These are phyloP conservation scores for Prietella phreatophila DNA, from an alignment of 2,113 vertebrate species.

Conservation along the genomic window DNA sequence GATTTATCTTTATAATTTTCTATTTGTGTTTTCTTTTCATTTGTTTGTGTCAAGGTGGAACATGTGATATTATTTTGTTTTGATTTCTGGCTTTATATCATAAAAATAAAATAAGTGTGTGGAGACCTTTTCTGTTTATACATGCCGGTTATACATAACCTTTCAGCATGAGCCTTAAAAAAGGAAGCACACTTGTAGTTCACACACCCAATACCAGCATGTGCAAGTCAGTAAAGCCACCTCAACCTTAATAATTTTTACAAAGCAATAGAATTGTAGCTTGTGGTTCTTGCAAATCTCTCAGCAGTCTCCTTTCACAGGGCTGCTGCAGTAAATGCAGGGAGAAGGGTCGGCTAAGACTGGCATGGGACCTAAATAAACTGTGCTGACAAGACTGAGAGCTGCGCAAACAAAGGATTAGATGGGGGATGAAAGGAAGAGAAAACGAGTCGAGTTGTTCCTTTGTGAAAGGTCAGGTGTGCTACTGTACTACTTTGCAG, in stretches of 20 bases:
- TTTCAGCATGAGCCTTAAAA: slow-evolving; percentile 27
- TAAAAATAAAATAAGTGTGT: background rate
- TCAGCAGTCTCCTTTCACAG: slow-evolving; percentile 65
- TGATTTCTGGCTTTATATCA: background rate
- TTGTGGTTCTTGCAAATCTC: slow-evolving; percentile 62
- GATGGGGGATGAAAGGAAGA: slow-evolving; percentile 70
- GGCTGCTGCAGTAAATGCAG: slow-evolving; percentile 53
- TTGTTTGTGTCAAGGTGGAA: background rate
- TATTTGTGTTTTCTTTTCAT: background rate
- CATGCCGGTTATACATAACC: background rate
- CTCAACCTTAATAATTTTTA: slow-evolving; percentile 63
- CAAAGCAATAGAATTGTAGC: slow-evolving; percentile 59
- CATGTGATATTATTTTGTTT: background rate
- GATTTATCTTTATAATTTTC: background rate
- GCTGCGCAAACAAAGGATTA: slow-evolving; percentile 76
- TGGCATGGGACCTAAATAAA: slow-evolving; percentile 74
- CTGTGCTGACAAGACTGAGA: slow-evolving; percentile 70
- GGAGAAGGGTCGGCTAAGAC: slow-evolving; percentile 57
- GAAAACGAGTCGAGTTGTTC: slow-evolving; percentile 57
- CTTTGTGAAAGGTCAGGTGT: slow-evolving; percentile 51
- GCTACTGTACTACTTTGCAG: slow-evolving; percentile 41
- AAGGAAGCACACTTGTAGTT: background rate
- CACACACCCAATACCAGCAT: slow-evolving; percentile 22
- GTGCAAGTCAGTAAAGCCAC: slow-evolving; percentile 17
- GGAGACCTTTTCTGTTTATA: background rate